A percentile compares a stretch with the other conserved stretches of the same genome.
phyloP scores from a whole-genome alignment of 2,888 invertebrate genomes.

The Macropis europaea region DNA sequence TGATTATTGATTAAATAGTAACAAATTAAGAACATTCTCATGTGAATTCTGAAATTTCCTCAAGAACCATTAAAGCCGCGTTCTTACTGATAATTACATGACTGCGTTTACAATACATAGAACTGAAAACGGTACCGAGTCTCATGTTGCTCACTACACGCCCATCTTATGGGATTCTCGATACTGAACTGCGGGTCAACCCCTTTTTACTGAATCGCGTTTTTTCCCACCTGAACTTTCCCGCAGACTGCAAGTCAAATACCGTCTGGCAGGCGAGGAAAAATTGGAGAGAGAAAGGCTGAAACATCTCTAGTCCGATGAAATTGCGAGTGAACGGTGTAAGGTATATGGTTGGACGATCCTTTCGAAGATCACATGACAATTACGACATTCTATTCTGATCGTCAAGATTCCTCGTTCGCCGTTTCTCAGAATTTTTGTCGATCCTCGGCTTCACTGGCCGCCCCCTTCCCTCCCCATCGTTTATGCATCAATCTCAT shows the following conservation, averaged over 20 bases:
- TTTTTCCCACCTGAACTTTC: not conserved
- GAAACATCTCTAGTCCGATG: conserved; percentile 13
- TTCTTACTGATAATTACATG: too few species aligned
- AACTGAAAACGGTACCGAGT: too few species aligned
- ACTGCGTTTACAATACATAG: too few species aligned
- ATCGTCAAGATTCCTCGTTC: conserved; percentile 28
- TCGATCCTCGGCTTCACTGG: conserved; percentile 16
- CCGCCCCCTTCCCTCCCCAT: conserved; percentile 21
- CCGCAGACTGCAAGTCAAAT: not conserved
- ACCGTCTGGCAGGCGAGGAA: not conserved
- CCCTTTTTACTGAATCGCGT: not conserved
- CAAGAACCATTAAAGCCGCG: too few species aligned
- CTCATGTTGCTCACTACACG: too few species aligned
- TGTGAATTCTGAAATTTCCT: too few species aligned
- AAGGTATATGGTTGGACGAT: conserved; percentile 16
- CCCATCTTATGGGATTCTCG: not conserved
- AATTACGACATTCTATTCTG: conserved; percentile 44
- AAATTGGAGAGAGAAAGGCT: conserved; percentile 25
- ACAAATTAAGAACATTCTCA: too few species aligned
- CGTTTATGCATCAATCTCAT: not conserved
- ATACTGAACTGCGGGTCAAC: not conserved
- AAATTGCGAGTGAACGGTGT: conserved; percentile 36
- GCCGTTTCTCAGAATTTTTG: conserved; percentile 50
- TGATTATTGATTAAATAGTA: too few species aligned
- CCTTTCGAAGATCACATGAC: conserved; percentile 47